A percentile compares a stretch with the other conserved stretches of the same genome.
phyloP scores from a whole-genome alignment of 1,140 invertebrate genomes.

The Macrotrachela quadricornifera region DNA sequence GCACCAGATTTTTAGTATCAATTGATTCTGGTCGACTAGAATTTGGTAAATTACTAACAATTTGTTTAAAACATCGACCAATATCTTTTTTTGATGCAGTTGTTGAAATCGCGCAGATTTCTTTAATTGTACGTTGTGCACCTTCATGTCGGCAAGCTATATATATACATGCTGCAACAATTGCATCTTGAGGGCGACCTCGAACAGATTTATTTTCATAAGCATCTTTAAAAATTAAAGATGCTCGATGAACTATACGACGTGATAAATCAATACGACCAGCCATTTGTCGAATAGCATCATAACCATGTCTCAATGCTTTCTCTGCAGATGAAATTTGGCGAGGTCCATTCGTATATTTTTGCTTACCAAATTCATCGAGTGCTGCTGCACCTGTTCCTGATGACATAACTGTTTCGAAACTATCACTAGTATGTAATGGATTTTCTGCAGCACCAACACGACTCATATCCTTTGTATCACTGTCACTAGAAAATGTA shows the following conservation, averaged over 20 bases:
- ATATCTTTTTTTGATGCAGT: constrained; percentile 61
- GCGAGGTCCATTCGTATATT: constrained; percentile 70
- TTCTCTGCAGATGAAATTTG: not conserved
- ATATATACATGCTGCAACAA: constrained; percentile 91
- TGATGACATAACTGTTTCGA: constrained; percentile 82
- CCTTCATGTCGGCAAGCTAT: constrained; percentile 95
- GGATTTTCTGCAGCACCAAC: constrained; percentile 73
- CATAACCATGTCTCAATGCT: not conserved
- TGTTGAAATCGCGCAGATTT: constrained; percentile 19
- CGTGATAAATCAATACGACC: not conserved
- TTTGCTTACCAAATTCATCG: constrained; percentile 58
- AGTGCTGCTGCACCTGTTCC: constrained; percentile 57
- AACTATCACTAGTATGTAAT: constrained; percentile 71
- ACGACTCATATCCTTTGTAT: constrained; percentile 85
- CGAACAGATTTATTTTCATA: constrained; percentile 84
- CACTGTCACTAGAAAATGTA: constrained; percentile 82
- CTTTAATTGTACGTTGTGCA: constrained; percentile 91
- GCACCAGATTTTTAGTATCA: constrained; percentile 17
- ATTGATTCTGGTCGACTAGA: too few relatives aligned
- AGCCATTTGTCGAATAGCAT: constrained; percentile 6
- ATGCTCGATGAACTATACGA: not conserved
- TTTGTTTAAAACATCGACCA: constrained; percentile 80
- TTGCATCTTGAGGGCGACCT: constrained; percentile 83
- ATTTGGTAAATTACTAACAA: constrained; percentile 20
- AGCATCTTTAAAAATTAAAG: constrained; percentile 1